Conservation (phyloP, 2,888 invertebrate species). For the Platycheirus rosarum region DNA sequence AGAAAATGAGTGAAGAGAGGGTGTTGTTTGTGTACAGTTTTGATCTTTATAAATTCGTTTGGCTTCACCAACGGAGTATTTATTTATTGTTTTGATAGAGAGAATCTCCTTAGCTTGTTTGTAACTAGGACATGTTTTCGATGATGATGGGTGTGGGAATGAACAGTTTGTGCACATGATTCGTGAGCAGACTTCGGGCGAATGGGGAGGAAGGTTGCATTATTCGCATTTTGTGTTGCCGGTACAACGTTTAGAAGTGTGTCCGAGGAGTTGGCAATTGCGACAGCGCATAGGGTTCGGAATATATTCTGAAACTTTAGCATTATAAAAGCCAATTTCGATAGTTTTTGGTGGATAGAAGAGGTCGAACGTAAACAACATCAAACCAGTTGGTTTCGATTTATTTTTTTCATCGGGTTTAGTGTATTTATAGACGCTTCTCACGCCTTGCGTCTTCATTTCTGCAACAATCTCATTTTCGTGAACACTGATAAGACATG, state of each 20-base stretch:
- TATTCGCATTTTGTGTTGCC: background rate
- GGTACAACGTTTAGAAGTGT: too few species aligned
- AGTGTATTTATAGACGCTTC: constrained; percentile 14
- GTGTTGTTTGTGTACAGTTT: background rate
- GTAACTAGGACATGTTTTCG: background rate
- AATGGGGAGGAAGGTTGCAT: background rate
- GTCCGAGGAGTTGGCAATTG: too few species aligned
- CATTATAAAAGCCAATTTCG: too few species aligned
- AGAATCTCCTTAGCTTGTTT: constrained; percentile 20
- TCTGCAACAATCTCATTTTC: background rate
- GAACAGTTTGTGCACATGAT: background rate
- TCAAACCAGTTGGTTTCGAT: constrained; percentile 5
- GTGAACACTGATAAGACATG: background rate
- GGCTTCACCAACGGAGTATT: constrained; percentile 3
- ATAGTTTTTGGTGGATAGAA: too few species aligned
- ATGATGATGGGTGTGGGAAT: background rate
- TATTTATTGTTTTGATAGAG: constrained; percentile 14
- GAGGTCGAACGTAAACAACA: too few species aligned
- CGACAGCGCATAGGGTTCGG: too few species aligned
- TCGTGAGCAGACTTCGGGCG: background rate
- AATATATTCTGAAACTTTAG: too few species aligned
- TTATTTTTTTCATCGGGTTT: constrained; percentile 23
- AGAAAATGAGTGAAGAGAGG: background rate
- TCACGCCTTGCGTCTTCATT: constrained; percentile 13
- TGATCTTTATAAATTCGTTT: too few species aligned